A percentile compares a stretch with the other conserved stretches of the same genome.
phyloP scores from a whole-genome alignment of 2,797 vertebrate genomes.

The Aulostomus chinensis region DNA sequence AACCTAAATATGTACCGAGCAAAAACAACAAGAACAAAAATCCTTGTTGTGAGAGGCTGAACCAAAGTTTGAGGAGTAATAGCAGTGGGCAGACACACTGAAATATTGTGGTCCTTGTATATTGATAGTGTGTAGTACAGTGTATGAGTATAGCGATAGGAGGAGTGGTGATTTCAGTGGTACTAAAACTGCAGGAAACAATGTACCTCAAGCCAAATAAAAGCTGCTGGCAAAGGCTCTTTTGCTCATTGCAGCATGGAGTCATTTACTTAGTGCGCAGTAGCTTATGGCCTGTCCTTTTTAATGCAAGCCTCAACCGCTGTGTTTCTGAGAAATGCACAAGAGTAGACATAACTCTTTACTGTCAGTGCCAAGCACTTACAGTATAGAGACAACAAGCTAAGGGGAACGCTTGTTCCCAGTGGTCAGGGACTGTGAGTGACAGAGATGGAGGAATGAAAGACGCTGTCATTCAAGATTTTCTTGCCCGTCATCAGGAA shows the following conservation, averaged over 20 bases:
- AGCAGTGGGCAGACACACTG: slow-evolving; percentile 37
- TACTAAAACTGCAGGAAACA: slow-evolving; percentile 41
- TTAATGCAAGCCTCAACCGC: too few species aligned
- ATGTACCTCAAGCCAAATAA: slow-evolving; percentile 22
- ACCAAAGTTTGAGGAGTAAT: slow-evolving; percentile 29
- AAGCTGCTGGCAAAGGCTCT: slow-evolving; percentile 41
- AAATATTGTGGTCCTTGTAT: slow-evolving; percentile 9
- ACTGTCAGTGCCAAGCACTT: slow-evolving; percentile 46
- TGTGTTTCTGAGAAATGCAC: slow-evolving; percentile 34
- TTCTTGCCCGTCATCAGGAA: slow-evolving; percentile 73
- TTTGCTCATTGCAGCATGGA: slow-evolving; percentile 61
- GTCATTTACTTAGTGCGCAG: slow-evolving; percentile 40
- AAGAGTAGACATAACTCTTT: slow-evolving; percentile 30
- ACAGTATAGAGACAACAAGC: slow-evolving; percentile 54
- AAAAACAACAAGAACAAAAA: slow-evolving; percentile 18
- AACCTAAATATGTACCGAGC: too few species aligned
- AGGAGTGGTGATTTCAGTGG: slow-evolving; percentile 30
- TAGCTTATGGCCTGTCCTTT: slow-evolving; percentile 24
- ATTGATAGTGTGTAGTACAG: slow-evolving; percentile 38
- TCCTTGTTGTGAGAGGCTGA: slow-evolving; percentile 33
- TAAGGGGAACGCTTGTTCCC: slow-evolving; percentile 61
- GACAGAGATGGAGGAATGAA: slow-evolving; percentile 67
- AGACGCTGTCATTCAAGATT: slow-evolving; percentile 69
- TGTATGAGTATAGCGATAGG: too few species aligned
- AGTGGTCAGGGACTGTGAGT: slow-evolving; percentile 59